Evolutionary conservation across 2,888 invertebrate species (phyloP), one percentile per base, ranked within the genome.

Genomic region (Aleiodes alternator): DNA sequence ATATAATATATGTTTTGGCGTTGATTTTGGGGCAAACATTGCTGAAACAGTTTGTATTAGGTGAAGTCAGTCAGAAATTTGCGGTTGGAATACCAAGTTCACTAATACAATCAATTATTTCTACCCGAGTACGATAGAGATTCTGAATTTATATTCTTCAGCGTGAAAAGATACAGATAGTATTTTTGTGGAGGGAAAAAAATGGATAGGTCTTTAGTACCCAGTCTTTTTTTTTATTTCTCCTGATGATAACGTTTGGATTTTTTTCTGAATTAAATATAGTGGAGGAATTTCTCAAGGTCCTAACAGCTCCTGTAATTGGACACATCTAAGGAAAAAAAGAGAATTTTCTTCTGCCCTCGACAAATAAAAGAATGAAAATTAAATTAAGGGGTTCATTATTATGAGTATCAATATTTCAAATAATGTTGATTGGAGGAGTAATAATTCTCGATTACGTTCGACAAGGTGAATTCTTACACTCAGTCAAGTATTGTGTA

Each of bases 71-170:
- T 69, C 69, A n/a, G 61, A 72, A 85, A 86, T 84, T 86, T 86
- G 83, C 84, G 82, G 80, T 78, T 82, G 80, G 87, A 88, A 88
- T 88, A 88, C 87, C 84, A 88, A 88, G 86, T 87, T 85, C 80
- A 83, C 85, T 88, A 87, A 88, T 86, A 86, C 87, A 87, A 88
- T 88, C 86, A 88, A 88, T 87, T 88, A 87, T 88, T 87, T 85
- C 85, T 84, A 85, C 81, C 83, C 84, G 83, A 85, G 82, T 7
- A 23, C 85, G 83, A 83, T 84, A 82, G 70, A 72, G 73, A 78
- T 78, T 68, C 72, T 71, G 43, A 64, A 72, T 72, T 72, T 69
- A 75, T 74, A 31, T 55, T 53, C 59, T 23, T 72, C 43, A 55
- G 38, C 51, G 31, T n/a, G 16, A 7, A 16, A 55, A 4, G 5